A percentile compares a stretch with the other conserved stretches of the same genome.
phyloP scores from a whole-genome alignment of 2,797 vertebrate species.

The Sebastes flavidus region DNA sequence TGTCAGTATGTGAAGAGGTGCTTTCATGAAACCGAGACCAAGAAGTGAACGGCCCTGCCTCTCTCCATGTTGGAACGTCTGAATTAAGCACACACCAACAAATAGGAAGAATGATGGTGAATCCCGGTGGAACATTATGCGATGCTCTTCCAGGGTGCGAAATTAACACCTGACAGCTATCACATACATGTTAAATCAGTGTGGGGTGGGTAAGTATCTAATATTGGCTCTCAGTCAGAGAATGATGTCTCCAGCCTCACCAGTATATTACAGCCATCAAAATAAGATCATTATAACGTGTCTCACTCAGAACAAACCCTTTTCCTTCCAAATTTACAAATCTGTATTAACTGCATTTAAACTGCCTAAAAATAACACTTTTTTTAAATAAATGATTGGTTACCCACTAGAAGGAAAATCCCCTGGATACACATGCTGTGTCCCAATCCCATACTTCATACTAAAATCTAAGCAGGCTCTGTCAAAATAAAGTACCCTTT shows the following conservation, averaged over 20 bases:
- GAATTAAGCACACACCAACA: slow-evolving; percentile 18
- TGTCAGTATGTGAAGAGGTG: slow-evolving; percentile 26
- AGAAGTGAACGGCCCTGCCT: slow-evolving; percentile 11
- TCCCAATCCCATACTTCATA: neutral
- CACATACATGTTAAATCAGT: neutral
- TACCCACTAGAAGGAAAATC: neutral
- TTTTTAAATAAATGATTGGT: neutral
- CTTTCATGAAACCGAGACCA: slow-evolving; percentile 55
- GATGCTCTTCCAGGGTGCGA: slow-evolving; percentile 37
- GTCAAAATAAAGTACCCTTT: neutral
- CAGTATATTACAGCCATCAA: neutral
- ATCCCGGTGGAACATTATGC: neutral
- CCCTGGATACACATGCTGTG: neutral
- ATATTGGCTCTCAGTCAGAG: neutral
- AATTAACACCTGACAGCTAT: slow-evolving; percentile 6
- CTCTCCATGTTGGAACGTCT: slow-evolving; percentile 18
- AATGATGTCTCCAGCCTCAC: neutral
- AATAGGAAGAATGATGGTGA: neutral
- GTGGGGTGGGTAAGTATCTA: neutral
- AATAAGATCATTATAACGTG: neutral
- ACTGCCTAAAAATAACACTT: neutral
- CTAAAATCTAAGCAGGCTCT: neutral
- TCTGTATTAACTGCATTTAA: neutral
- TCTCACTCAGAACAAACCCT: neutral
- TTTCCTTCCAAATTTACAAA: neutral